A percentile compares a stretch with the other conserved stretches of the same genome.
Conservation (phyloP, 2,888 invertebrate species). For the Pherbina coryleti region DNA sequence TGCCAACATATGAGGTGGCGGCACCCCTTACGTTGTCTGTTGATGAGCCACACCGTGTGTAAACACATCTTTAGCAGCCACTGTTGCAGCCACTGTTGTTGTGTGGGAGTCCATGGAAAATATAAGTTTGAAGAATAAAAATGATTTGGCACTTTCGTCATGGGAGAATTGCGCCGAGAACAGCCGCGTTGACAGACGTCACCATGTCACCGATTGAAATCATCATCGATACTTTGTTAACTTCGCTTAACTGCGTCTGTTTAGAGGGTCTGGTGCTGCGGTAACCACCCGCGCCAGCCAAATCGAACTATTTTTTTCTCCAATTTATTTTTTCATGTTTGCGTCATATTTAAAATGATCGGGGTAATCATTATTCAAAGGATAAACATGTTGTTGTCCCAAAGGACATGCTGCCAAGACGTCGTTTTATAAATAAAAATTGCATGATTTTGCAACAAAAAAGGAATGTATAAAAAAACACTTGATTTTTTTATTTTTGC, state of each 20-base stretch:
- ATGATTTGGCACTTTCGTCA: slow-evolving; percentile 63
- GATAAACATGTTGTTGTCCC: slow-evolving; percentile 7
- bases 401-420: not conserved
- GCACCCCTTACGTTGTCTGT: not conserved
- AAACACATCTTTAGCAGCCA: not conserved
- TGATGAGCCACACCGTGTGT: slow-evolving; percentile 23
- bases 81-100: not conserved
- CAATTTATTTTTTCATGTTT: slow-evolving; percentile 3
- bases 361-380: slow-evolving; percentile 31
- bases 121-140: slow-evolving; percentile 49
- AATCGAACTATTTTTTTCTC: slow-evolving; percentile 11
- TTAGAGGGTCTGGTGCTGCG: no score
- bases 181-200: slow-evolving; percentile 14
- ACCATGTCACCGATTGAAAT: not conserved
- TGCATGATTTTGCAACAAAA: not conserved
- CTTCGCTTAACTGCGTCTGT: no score
- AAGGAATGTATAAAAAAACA: not conserved
- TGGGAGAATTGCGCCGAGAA: slow-evolving; percentile 35
- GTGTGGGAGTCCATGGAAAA: not conserved
- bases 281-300: no score
- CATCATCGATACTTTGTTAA: not conserved
- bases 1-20: not conserved
- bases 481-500: no score
- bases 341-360: slow-evolving; percentile 16
- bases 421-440: not conserved